These are phyloP conservation scores for Chloromyia formosa DNA, from an alignment of 2,888 invertebrate genomes.

Conservation along the genomic window DNA sequence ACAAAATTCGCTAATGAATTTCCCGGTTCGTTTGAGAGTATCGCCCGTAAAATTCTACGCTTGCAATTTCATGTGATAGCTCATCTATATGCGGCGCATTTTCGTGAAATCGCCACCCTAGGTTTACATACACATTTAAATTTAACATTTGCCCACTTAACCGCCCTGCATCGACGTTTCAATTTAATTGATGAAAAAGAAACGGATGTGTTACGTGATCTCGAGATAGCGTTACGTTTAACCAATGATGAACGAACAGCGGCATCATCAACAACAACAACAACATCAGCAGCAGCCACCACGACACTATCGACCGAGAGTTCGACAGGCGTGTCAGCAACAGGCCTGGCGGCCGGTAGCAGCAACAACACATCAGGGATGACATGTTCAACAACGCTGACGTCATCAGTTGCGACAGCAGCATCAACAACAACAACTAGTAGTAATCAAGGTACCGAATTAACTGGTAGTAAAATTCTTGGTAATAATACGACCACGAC, in stretches of 20 bases:
- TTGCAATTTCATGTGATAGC: slow-evolving; percentile 98
- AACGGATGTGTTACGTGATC: slow-evolving; percentile 91
- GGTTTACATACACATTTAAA: slow-evolving; percentile 96
- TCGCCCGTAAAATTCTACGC: slow-evolving; percentile 95
- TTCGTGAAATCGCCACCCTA: slow-evolving; percentile 92
- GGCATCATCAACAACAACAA: slow-evolving; percentile 50
- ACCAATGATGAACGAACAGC: slow-evolving; percentile 65
- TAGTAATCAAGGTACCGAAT: slow-evolving; percentile 38
- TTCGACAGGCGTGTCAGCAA: slow-evolving; percentile 38
- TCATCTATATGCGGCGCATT: slow-evolving; percentile 98
- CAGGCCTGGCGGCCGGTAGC: slow-evolving; percentile 7
- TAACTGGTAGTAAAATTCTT: slow-evolving; percentile 36
- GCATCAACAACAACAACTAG: slow-evolving; percentile 20
- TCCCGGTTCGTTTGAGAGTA: slow-evolving; percentile 91
- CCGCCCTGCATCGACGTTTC: slow-evolving; percentile 84
- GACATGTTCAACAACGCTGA: slow-evolving; percentile 35
- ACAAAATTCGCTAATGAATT: slow-evolving; percentile 98
- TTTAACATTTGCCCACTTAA: slow-evolving; percentile 96
- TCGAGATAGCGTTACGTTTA: slow-evolving; percentile 82
- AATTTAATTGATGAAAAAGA: slow-evolving; percentile 94
- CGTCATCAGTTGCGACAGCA: slow-evolving; percentile 19
- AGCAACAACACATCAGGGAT: slow-evolving; percentile 35
- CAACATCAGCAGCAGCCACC: slow-evolving; percentile 51
- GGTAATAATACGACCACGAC: slow-evolving; percentile 49
- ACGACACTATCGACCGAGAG: slow-evolving; percentile 45